Evolutionary conservation across 2,113 vertebrate species (phyloP), one percentile per base, ranked within the genome.

Genomic region (Mustela lutreola): DNA sequence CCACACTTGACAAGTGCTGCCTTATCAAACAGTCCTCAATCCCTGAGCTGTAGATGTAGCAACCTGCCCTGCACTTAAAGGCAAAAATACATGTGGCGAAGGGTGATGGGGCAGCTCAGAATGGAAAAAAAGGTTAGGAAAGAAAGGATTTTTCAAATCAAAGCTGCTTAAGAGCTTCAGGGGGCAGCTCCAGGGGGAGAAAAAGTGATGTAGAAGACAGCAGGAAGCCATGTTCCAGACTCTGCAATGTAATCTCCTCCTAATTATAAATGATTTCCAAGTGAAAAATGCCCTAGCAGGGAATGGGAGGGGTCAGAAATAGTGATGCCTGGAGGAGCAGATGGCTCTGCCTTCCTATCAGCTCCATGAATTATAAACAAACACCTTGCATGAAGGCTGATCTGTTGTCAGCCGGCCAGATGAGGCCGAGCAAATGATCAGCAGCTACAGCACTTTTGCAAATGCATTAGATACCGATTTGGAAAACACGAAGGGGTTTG

Each of bases 331-430:
- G 56, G 50, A 98, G 92, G 3, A 98, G 70, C 97, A 99, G 98
- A 98, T 98, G 97, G 97, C 98, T 97, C 91, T 97, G 97, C 93
- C 97, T 98, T 98, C 97, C 97, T 95, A 84, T 58, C 96, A 96
- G 94, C 96, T 94, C 94, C 92, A 96, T 97, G 98, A 98, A 98
- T 98, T 97, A 98, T 95, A 98, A 98, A 98, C 92, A 98, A 98
- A 98, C 91, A 98, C 97, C 86, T 95, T 97, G 94, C 22, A 85
- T 24, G 91, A 95, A 97, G 45, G 95, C 97, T 14, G 81, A 98
- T 95, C 73, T 95, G 65, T 82, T 97, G 86, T 78, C 96, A 83
- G 95, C 62, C 63, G 91, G 92, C 70, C 95, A 97, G 97, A 98
- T 94, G 94, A 97, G 73, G 31, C 80, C 71, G 80, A 56, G 71